phyloP scores from a whole-genome alignment of 2,888 invertebrate genomes.

The Leptinotarsa juncta region DNA sequence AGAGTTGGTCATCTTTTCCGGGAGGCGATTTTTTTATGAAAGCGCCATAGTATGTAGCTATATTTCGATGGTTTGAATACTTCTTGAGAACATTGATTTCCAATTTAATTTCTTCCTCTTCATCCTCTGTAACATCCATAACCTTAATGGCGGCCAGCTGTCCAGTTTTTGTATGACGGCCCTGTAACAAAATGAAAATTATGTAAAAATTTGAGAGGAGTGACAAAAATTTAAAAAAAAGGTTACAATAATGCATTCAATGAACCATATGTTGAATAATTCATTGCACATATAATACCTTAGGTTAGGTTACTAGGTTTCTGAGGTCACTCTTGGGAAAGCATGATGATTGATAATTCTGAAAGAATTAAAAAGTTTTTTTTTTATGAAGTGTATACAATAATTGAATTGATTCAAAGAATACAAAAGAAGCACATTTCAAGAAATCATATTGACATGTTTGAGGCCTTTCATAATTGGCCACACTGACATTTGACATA shows the following conservation, averaged over 20 bases:
- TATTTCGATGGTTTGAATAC: slow-evolving; percentile 98
- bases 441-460: too few relatives aligned
- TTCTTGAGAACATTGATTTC: slow-evolving; percentile 99
- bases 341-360: too few relatives aligned
- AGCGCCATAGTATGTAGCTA: slow-evolving; percentile 99
- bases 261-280: too few relatives aligned
- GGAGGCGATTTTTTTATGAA: slow-evolving; percentile 99
- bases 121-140: slow-evolving; percentile 99
- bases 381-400: too few relatives aligned
- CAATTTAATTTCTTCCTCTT: slow-evolving; percentile 99
- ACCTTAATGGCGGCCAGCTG: slow-evolving; percentile 99
- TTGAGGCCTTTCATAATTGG: too few relatives aligned
- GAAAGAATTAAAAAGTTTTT: too few relatives aligned
- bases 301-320: too few relatives aligned
- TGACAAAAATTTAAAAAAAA: background rate
- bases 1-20: slow-evolving; percentile 98
- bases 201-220: background rate
- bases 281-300: too few relatives aligned
- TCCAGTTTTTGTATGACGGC: slow-evolving; percentile 99
- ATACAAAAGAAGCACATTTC: too few relatives aligned
- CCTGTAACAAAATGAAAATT: slow-evolving; percentile 71
- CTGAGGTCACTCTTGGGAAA: too few relatives aligned
- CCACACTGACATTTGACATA: too few relatives aligned
- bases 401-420: too few relatives aligned
- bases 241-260: background rate